Conservation (phyloP, 2,888 invertebrate species). For the Poecilus cupreus region DNA sequence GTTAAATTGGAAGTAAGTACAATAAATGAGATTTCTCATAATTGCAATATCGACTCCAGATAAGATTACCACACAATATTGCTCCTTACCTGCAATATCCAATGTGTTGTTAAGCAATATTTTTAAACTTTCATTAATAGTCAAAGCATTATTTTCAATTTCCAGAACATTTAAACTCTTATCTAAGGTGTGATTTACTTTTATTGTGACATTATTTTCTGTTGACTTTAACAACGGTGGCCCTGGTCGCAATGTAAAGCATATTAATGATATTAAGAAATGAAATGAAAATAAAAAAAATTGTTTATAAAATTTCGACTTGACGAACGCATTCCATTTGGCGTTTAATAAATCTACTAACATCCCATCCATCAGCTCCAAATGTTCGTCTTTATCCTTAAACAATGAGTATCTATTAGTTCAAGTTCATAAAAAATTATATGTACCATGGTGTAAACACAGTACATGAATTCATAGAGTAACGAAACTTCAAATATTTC, state of each 20-base stretch:
- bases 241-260: constrained; percentile 93
- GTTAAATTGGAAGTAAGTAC: too few relatives aligned
- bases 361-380: constrained; percentile 95
- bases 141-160: background rate
- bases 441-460: too few relatives aligned
- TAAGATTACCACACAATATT: too few relatives aligned
- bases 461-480: too few relatives aligned
- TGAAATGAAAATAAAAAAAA: constrained; percentile 94
- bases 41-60: too few relatives aligned
- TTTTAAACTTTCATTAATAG: constrained; percentile 30
- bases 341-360: constrained; percentile 94
- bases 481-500: too few relatives aligned
- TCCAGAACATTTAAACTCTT: background rate
- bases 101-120: constrained; percentile 22
- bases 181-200: constrained; percentile 18
- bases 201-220: constrained; percentile 63
- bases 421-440: too few relatives aligned
- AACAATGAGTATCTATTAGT: too few relatives aligned
- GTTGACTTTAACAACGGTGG: constrained; percentile 74
- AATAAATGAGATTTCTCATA: too few relatives aligned
- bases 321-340: constrained; percentile 98
- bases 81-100: constrained; percentile 19
- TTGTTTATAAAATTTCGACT: constrained; percentile 94
- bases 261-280: constrained; percentile 90
- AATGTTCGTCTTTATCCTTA: constrained; percentile 94